Evolutionary conservation across 2,888 invertebrate genomes (phyloP).

Genomic region (Trisateles emortualis): DNA sequence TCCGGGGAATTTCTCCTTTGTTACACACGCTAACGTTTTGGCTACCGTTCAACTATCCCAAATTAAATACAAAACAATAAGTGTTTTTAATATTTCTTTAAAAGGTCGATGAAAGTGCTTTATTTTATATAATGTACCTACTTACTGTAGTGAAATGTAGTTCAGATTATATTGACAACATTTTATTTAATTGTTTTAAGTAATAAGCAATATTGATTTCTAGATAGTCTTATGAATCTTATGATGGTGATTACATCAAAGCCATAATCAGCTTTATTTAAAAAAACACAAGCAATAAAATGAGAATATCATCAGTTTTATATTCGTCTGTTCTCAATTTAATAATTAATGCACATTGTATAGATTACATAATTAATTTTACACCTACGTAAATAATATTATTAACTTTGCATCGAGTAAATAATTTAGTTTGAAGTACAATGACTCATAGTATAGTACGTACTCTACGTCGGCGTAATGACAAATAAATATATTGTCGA

Average conservation of each 20-base stretch:
- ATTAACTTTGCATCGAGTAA: constrained; percentile 25
- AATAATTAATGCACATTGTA: background rate
- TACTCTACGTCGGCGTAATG: constrained; percentile 47
- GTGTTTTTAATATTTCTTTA: constrained; percentile 38
- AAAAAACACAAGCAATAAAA: no score
- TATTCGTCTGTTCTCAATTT: background rate
- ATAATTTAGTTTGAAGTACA: constrained; percentile 53
- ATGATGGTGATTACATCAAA: no score
- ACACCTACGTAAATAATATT: background rate
- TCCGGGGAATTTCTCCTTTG: constrained; percentile 67
- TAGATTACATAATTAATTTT: background rate
- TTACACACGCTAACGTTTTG: constrained; percentile 61
- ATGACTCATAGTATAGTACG: constrained; percentile 51
- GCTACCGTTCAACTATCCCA: constrained; percentile 64
- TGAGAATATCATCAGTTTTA: background rate
- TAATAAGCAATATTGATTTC: no score
- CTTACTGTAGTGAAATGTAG: no score
- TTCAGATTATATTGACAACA: no score
- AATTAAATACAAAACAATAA: constrained; percentile 35
- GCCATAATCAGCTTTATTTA: no score
- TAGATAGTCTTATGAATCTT: no score
- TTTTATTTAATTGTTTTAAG: no score
- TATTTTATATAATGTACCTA: background rate
- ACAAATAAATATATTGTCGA: constrained; percentile 51
- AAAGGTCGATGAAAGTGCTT: constrained; percentile 12